Evolutionary conservation across 2,888 invertebrate genomes (phyloP), one percentile per base, ranked within the genome.

Genomic region (Falcaria lacertinaria): DNA sequence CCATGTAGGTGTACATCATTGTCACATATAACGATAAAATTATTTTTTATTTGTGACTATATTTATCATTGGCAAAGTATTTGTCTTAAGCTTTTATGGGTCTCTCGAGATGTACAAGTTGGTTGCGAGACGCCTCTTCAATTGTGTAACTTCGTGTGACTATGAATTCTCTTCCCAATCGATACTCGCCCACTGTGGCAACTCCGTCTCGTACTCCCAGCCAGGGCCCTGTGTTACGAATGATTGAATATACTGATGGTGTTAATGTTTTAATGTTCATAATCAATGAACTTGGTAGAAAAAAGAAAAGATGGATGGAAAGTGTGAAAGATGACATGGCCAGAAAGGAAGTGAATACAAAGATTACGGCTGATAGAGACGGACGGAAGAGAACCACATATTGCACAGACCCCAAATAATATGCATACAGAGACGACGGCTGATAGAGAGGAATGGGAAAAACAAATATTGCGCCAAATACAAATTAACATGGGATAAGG

Each of bases 151-250:
- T 57, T 74, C 74, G 61, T 71, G 71, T 67, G 59, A 88, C 88
- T 88, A 89, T 80, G 87, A 88, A 52, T 45, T 69, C 64, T 95
- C 95, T 45, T 90, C 89, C 97, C 97, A 97, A 61, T 96, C 95
- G 40, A 94, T 91, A 70, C 91, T 91, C 32, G 98, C 98, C 98
- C 98, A 98, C 42, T 94, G 94, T 0, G 98, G 98, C 61, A 98
- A 89, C 69, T 95, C 94, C 1, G 97, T 97, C 84, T 96, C 94
- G 81, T 96, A 98, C 69, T 95, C 95, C 98, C 98, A 98, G 38
- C 95, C 97, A 44, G 97, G 96, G 25, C 98, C 98, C 96, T 97
- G 84, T 1, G 74, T 4, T 39, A 35, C 47, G 47, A 16, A n/a
- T n/a, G n/a, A n/a, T n/a, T n/a, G n/a, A n/a, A n/a, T n/a, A n/a